A percentile compares a stretch with the other conserved stretches of the same genome.
Conservation (phyloP, 2,888 invertebrate genomes). For the Nomada flava region DNA sequence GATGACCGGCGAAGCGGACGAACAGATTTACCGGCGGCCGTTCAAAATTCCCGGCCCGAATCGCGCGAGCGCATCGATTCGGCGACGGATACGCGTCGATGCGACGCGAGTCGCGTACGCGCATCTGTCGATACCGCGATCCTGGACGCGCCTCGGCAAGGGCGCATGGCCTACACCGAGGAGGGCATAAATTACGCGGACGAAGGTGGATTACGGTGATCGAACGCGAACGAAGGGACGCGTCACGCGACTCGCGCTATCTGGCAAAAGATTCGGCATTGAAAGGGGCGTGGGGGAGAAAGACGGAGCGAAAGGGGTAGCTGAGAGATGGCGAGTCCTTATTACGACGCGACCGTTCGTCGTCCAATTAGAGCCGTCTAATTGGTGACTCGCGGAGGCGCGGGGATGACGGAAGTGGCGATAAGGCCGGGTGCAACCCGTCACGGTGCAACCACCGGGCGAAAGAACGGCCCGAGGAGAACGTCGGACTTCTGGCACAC, state of each 20-base stretch:
- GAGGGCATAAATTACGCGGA: slow-evolving; percentile 7
- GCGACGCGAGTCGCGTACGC: background rate
- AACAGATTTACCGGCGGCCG: background rate
- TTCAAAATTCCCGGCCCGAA: background rate
- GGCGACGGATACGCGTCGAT: too few relatives aligned
- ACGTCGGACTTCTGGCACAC: slow-evolving; percentile 46
- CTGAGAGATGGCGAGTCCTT: slow-evolving; percentile 63
- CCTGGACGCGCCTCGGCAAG: background rate
- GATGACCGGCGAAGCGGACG: background rate
- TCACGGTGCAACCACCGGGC: slow-evolving; percentile 65
- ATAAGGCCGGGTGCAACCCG: slow-evolving; percentile 69
- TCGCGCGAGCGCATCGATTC: too few relatives aligned
- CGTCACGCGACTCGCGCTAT: slow-evolving; percentile 64
- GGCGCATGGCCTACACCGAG: background rate
- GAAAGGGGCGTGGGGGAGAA: background rate
- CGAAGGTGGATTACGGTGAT: slow-evolving; percentile 23
- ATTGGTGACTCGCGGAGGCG: slow-evolving; percentile 70
- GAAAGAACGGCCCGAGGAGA: slow-evolving; percentile 54
- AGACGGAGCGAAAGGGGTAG: slow-evolving; percentile 6
- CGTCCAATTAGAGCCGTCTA: slow-evolving; percentile 74
- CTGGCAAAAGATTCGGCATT: slow-evolving; percentile 39
- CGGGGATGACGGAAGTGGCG: slow-evolving; percentile 74
- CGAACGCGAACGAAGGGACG: slow-evolving; percentile 33
- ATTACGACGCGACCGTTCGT: slow-evolving; percentile 69
- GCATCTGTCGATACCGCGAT: background rate